Evolutionary conservation across 2,888 invertebrate genomes (phyloP).

Genomic region (Neocrepidodera transversa): DNA sequence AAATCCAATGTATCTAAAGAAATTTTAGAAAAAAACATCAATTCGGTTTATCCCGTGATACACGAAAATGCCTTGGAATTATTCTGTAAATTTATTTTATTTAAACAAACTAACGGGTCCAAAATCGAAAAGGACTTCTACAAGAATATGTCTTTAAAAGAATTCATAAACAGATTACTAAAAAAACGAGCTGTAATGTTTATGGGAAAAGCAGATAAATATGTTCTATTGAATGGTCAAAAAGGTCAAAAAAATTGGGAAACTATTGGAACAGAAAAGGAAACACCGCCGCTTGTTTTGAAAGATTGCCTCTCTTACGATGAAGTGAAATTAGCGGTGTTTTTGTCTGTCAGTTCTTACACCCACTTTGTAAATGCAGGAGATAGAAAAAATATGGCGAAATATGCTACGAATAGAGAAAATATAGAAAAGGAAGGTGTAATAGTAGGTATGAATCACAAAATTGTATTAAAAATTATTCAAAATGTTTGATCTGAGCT

Average conservation of each 20-base stretch:
- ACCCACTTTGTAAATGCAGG: slow-evolving; percentile 67
- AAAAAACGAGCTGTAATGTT: slow-evolving; percentile 64
- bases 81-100: slow-evolving; percentile 70
- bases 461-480: too few species aligned
- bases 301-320: slow-evolving; percentile 65
- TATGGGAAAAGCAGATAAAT: slow-evolving; percentile 47
- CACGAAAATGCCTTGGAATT: slow-evolving; percentile 71
- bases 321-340: slow-evolving; percentile 66
- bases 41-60: slow-evolving; percentile 72
- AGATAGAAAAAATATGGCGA: slow-evolving; percentile 63
- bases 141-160: slow-evolving; percentile 58
- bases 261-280: slow-evolving; percentile 61
- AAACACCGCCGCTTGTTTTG: slow-evolving; percentile 61
- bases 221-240: slow-evolving; percentile 53
- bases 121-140: slow-evolving; percentile 45
- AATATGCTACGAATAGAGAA: slow-evolving; percentile 58
- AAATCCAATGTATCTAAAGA: slow-evolving; percentile 37
- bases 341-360: slow-evolving; percentile 65
- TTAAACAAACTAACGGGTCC: slow-evolving; percentile 62
- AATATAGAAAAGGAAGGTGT: slow-evolving; percentile 60
- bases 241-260: slow-evolving; percentile 64
- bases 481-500: too few species aligned
- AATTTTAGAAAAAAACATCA: slow-evolving; percentile 59
- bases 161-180: slow-evolving; percentile 64
- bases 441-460: slow-evolving; percentile 61